Base-by-base conservation (phyloP, 2,797 vertebrate genomes). In the Acropternis orthonyx region DNA sequence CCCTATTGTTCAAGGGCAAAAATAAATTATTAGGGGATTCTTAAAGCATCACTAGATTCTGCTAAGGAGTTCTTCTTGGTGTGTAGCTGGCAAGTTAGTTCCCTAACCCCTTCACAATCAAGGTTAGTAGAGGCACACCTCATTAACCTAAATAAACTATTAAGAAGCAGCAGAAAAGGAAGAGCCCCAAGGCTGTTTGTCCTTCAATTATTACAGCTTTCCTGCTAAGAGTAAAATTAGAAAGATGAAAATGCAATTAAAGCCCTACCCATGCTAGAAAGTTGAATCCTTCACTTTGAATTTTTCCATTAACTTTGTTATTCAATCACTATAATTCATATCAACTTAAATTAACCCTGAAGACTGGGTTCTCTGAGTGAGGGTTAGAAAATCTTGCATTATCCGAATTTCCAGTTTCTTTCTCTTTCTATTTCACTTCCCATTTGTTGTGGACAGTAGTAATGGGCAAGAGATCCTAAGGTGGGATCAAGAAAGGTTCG, bases 171-270 rank as follows among this genome's bases (percentile, higher is more conserved):
- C 26, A 89, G 73, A 81, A 89, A 76, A 36, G 11, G 59, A 84
- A 59, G 34, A 72, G 34, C 23, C 51, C 44, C 37, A 69, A 80
- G 55, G 74, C 54, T 92, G 56, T 78, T 87, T 85, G 67, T 76
- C 58, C 36, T 95, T 87, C 83, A 93, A 1, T 83, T 78, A 71
- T 66, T 81, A 41, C 41, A 67, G 66, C 32, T 90, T 95, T 93
- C 39, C 58, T 83, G 32, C 43, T 91, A 85, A 65, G 68, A 95
- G 36, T 81, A 71, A 63, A 85, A 87, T 69, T 46, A 85, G 81
- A 76, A 71, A 96, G 68, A 72, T 30, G 80, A 88, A 96, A 93
- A 77, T 54, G 22, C 68, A 88, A 62, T 82, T 90, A 66, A 92
- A 74, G 4, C 37, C 72, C 27, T 65, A 20, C 49, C 54, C 23